Evolutionary conservation across 1,140 invertebrate species (phyloP).

Genomic region (Ceratosolen fusciceps): DNA sequence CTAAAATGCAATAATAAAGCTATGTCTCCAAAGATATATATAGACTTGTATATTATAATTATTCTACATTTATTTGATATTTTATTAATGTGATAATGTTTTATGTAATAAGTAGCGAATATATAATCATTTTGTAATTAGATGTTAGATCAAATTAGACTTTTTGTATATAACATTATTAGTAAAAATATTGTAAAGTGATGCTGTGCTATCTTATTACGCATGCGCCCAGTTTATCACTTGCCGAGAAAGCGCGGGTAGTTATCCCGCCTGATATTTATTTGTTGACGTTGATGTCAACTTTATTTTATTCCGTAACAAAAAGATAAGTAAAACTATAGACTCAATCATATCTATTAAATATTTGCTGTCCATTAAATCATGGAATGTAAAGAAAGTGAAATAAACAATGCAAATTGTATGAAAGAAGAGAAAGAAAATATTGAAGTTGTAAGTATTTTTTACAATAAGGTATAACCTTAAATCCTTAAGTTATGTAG

Average conservation of each 20-base stretch:
- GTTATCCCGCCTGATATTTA: constrained; percentile 29
- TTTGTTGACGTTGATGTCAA: constrained; percentile 44
- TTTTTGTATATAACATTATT: no score
- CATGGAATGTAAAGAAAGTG: constrained; percentile 5
- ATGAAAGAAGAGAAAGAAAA: constrained; percentile 16
- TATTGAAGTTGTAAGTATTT: constrained; percentile 9
- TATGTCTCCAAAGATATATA: no score
- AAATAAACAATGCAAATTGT: background rate
- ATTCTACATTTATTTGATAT: no score
- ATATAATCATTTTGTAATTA: no score
- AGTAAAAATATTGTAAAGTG: no score
- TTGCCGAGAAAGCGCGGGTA: constrained; percentile 33
- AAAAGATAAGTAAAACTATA: background rate
- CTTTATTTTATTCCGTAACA: background rate
- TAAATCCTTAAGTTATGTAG: background rate
- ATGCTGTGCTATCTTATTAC: no score
- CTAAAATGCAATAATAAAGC: no score
- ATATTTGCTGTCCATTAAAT: background rate
- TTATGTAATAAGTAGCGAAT: no score
- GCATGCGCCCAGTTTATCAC: background rate
- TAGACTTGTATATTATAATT: no score
- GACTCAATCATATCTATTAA: constrained; percentile 7
- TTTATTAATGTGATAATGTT: no score
- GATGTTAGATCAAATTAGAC: no score
- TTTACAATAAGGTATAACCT: constrained; percentile 29